Evolutionary conservation across 2,113 vertebrate genomes (phyloP).

Genomic region (Percopsis transmontana): DNA sequence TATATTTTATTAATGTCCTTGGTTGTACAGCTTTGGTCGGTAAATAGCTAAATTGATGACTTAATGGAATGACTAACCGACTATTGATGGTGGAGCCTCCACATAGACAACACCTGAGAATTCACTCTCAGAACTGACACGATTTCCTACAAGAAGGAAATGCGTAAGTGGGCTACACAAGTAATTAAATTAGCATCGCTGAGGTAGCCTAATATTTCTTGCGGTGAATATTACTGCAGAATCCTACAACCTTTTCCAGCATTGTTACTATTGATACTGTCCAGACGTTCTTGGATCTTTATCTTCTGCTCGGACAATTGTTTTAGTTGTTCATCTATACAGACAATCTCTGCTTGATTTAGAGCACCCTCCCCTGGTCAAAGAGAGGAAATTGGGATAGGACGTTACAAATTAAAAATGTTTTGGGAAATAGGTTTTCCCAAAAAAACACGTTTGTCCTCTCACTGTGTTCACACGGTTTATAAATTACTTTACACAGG

Average conservation of each 20-base stretch:
- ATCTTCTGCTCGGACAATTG: conserved; percentile 34
- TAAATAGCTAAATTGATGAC: not conserved
- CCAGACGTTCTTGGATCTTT: conserved; percentile 34
- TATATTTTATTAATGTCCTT: no score
- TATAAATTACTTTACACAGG: no score
- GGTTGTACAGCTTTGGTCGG: not conserved
- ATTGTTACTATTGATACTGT: not conserved
- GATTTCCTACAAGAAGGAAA: conserved; percentile 1
- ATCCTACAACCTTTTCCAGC: not conserved
- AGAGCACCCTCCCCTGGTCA: conserved; percentile 2
- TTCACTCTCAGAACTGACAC: rapidly evolving
- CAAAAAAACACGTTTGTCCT: no score
- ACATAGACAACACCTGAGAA: conserved; percentile 15
- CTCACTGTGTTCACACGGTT: not conserved
- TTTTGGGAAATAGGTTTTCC: not conserved
- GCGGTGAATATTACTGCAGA: not conserved
- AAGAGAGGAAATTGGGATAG: not conserved
- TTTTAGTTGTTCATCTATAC: conserved; percentile 47
- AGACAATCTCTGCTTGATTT: conserved; percentile 24
- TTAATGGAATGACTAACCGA: conserved; percentile 41
- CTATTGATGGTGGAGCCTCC: conserved; percentile 40
- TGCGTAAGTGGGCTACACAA: not conserved
- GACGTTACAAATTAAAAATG: not conserved
- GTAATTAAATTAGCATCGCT: not conserved
- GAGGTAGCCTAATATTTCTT: not conserved